phyloP scores from a whole-genome alignment of 2,113 vertebrate genomes.

The Zosterops japonicus region DNA sequence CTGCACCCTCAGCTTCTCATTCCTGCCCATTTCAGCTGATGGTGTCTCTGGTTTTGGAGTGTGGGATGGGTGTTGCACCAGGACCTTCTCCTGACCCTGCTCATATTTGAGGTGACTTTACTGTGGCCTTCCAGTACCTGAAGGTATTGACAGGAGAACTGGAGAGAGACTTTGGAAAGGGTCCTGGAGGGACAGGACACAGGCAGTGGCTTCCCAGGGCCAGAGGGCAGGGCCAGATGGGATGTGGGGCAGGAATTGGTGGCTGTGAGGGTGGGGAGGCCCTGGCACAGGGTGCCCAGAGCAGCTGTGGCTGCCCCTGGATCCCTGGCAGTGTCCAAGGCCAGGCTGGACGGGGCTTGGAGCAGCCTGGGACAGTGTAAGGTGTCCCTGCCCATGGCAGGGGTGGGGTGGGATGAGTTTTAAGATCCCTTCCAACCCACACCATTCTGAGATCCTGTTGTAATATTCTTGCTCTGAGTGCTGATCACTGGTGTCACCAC shows the following conservation, averaged over 20 bases:
- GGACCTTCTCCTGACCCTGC: not conserved
- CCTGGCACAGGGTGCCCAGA: not conserved
- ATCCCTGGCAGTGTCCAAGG: not conserved
- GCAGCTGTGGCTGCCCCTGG: not conserved
- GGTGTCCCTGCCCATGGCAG: not conserved
- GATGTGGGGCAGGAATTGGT: not conserved
- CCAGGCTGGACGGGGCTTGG: rapidly evolving
- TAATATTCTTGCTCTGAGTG: not conserved
- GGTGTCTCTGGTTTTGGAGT: not conserved
- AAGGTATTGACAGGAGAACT: not conserved
- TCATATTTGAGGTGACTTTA: not conserved
- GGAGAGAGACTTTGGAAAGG: not conserved
- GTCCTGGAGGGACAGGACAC: not conserved
- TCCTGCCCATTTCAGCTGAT: not conserved
- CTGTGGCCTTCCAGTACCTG: not conserved
- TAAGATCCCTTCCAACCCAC: not conserved
- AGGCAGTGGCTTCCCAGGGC: not conserved
- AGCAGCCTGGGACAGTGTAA: rapidly evolving
- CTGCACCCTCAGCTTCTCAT: not conserved
- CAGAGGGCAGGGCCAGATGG: not conserved
- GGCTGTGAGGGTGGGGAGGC: rapidly evolving
- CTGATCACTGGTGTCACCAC: not conserved
- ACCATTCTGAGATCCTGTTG: not conserved
- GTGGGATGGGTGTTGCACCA: not conserved
- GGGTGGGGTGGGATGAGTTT: not conserved